Conservation (phyloP, 2,888 invertebrate genomes). For the Platycnemis pennipes region DNA sequence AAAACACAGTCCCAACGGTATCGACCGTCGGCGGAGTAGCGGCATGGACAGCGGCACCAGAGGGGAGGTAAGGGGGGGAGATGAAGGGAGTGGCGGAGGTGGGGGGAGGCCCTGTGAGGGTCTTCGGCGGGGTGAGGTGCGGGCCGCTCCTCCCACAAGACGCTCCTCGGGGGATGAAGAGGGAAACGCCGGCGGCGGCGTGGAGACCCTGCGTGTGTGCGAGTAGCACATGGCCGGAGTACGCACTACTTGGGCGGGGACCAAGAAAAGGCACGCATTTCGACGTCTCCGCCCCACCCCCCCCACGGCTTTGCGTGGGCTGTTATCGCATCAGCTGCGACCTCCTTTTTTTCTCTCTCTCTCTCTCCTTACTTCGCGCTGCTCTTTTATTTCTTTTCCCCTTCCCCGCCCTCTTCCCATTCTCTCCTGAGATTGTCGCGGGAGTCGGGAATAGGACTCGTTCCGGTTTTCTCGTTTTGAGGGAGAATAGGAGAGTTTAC, state of each 20-base stretch:
- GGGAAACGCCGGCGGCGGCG: too few species aligned
- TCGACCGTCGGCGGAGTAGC: slow-evolving; percentile 27
- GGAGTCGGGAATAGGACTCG: too few species aligned
- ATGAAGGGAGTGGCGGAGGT: neutral
- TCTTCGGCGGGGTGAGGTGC: neutral
- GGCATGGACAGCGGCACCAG: neutral
- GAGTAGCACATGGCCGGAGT: neutral
- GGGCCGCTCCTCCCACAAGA: neutral
- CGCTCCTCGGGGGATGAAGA: too few species aligned
- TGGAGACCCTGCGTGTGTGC: too few species aligned
- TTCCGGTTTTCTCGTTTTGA: too few species aligned
- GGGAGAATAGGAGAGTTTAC: too few species aligned
- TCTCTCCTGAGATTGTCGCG: too few species aligned
- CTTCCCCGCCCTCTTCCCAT: neutral
- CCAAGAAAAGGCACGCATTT: slow-evolving; percentile 2
- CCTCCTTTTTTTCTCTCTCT: neutral
- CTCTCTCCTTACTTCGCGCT: neutral
- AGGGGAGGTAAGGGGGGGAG: neutral
- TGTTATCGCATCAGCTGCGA: neutral
- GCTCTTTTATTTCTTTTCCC: neutral
- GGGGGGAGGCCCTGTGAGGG: neutral
- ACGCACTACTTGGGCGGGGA: neutral
- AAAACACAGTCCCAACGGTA: slow-evolving; percentile 57
- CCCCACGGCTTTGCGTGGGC: neutral
- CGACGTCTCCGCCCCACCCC: neutral